Conservation (phyloP, 2,797 vertebrate genomes). For the Silurus lanzhouensis region DNA sequence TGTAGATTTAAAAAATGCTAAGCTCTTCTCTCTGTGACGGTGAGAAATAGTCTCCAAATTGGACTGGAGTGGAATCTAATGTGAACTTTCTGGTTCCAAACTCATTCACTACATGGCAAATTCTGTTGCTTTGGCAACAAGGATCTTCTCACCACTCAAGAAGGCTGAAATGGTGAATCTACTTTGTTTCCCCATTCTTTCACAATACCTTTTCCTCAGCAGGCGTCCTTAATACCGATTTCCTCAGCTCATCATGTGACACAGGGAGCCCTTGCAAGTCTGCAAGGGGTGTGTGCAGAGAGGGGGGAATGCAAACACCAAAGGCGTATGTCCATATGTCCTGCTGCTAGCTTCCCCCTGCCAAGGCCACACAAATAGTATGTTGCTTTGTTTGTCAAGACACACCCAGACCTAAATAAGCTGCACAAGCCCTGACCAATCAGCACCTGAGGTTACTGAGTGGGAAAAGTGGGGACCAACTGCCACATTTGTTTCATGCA, state of each 20-base stretch:
- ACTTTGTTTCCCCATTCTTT: background rate
- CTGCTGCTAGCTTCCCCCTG: constrained; percentile 12
- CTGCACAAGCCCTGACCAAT: constrained; percentile 1
- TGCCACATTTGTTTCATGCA: background rate
- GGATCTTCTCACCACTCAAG: background rate
- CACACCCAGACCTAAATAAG: constrained; percentile 1
- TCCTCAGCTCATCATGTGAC: background rate
- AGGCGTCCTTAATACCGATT: background rate
- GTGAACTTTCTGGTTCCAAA: background rate
- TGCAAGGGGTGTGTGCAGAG: background rate
- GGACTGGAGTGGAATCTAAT: background rate
- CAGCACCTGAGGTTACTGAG: background rate
- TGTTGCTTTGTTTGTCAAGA: background rate
- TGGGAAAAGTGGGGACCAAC: background rate
- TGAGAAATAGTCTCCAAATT: background rate
- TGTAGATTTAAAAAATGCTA: background rate
- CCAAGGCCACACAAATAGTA: background rate
- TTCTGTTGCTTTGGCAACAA: background rate
- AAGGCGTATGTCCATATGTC: background rate
- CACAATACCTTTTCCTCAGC: too few relatives aligned
- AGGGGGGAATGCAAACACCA: background rate
- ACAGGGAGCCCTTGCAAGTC: background rate
- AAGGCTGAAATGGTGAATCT: background rate
- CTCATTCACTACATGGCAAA: background rate
- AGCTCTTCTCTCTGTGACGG: background rate